Evolutionary conservation across 1,140 invertebrate species (phyloP).

Genomic region (Teleopsis dalmanni): DNA sequence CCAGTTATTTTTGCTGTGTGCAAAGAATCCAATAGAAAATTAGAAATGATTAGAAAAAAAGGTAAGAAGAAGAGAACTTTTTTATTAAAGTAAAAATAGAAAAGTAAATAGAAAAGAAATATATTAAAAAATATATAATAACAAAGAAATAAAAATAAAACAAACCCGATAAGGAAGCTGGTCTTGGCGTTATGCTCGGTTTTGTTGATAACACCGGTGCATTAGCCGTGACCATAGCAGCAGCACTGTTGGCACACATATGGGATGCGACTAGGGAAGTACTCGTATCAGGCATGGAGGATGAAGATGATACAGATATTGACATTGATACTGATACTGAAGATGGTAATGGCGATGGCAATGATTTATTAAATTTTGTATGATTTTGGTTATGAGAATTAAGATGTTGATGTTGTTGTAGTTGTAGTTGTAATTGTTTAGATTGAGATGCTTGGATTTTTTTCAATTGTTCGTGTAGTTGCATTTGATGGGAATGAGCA

Average conservation of each 20-base stretch:
- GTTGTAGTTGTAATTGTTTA: constrained; percentile 1
- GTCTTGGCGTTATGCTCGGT: constrained; percentile 40
- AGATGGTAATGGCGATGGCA: constrained; percentile 10
- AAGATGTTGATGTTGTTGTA: constrained; percentile 13
- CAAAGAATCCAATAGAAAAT: neutral
- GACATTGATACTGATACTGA: constrained; percentile 4
- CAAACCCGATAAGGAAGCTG: constrained; percentile 45
- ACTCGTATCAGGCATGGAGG: neutral
- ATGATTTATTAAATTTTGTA: constrained; percentile 8
- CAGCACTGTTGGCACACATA: neutral
- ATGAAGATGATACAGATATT: constrained; percentile 1
- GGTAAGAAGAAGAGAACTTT: neutral
- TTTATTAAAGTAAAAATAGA: neutral
- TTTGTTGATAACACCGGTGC: constrained; percentile 16
- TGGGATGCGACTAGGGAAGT: constrained; percentile 1
- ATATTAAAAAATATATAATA: neutral
- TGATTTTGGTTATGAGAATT: constrained; percentile 2
- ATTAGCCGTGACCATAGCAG: neutral
- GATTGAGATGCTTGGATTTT: constrained; percentile 4
- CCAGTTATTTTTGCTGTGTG: too few relatives aligned
- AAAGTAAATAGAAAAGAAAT: neutral
- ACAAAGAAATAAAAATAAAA: constrained; percentile 14
- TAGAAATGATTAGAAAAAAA: neutral
- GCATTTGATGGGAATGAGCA: constrained; percentile 4
- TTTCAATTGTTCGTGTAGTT: neutral